Evolutionary conservation across 2,888 invertebrate species (phyloP), one percentile per base, ranked within the genome.

Genomic region (Cenopis cana): DNA sequence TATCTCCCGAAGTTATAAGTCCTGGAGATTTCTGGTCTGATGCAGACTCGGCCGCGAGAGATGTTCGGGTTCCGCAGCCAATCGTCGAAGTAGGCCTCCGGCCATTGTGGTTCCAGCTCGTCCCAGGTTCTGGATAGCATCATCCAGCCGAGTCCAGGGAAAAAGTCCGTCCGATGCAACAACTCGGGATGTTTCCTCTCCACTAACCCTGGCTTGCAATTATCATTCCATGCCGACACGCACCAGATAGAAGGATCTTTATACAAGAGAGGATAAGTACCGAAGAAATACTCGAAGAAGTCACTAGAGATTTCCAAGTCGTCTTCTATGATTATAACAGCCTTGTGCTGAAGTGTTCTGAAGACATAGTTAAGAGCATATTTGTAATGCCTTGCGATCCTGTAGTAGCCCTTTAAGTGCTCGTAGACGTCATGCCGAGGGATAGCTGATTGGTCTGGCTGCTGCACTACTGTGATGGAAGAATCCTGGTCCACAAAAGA

Each of bases 221-320:
- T 99, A 86, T 99, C 98, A 88, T 98, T 98, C 98, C 98, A 98
- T 0, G 98, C 98, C 3, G 98, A 98, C 52, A 98, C 96, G 85
- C 98, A 98, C 97, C 98, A 98, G 38, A 99, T 89, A 0, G 96
- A 94, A 4, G 95, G 94, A 87, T 99, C 98, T 75, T 95, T 93
- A 69, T 94, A 91, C 56, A 99, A 90, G 56, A 98, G 87, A 17
- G 96, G 95, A 87, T 97, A 96, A 9, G 97, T 97, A 41, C 97
- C 97, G 76, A 96, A 87, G 88, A 98, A 98, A 86, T 98, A 99
- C 82, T 98, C 97, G 86, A 96, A 99, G 90, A 99, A 98, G 87
- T 98, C 98, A 49, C 97, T 96, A 4, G 98, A 95, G 73, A 98
- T 94, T 86, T 98, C 98, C 36, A 64, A 18, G 52, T 64, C 38